Conservation (phyloP, 2,888 invertebrate species). For the Sepioteuthis lessoniana region DNA sequence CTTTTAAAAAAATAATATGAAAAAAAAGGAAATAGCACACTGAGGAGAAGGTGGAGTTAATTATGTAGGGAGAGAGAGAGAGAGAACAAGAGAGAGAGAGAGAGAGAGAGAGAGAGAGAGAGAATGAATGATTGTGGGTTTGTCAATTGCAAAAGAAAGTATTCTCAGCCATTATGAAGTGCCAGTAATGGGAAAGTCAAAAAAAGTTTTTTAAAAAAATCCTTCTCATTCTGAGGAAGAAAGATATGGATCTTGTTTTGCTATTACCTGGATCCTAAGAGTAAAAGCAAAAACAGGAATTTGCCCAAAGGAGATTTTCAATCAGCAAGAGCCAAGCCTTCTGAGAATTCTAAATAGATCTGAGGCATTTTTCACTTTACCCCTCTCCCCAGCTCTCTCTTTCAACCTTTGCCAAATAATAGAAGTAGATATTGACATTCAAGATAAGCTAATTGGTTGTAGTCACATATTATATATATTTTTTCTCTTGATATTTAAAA, state of each 20-base stretch:
- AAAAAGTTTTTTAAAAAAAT: no score
- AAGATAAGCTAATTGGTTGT: no score
- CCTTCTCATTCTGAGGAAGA: neutral
- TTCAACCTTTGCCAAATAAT: no score
- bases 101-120: neutral
- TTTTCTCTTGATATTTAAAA: no score
- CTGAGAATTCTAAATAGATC: neutral
- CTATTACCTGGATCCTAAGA: neutral
- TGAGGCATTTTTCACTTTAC: neutral
- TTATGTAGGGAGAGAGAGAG: no score
- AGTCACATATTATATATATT: no score
- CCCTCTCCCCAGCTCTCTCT: neutral
- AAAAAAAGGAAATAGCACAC: neutral
- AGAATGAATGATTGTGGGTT: neutral
- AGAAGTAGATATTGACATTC: no score
- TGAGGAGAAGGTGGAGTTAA: no score
- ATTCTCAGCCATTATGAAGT: neutral
- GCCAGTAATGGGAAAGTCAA: neutral
- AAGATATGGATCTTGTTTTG: neutral
- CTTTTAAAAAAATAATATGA: neutral
- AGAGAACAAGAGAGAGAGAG: neutral
- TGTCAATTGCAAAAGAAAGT: neutral
- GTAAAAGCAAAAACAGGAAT: neutral
- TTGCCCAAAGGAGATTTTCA: neutral
- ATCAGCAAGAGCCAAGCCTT: neutral